Percentiles rank a stretch among this genome's conserved stretches.
Evolutionary conservation across 35 echinoderm and acorn worm genomes (phyloP).

Genomic region (Nesometra sesokonis): DNA sequence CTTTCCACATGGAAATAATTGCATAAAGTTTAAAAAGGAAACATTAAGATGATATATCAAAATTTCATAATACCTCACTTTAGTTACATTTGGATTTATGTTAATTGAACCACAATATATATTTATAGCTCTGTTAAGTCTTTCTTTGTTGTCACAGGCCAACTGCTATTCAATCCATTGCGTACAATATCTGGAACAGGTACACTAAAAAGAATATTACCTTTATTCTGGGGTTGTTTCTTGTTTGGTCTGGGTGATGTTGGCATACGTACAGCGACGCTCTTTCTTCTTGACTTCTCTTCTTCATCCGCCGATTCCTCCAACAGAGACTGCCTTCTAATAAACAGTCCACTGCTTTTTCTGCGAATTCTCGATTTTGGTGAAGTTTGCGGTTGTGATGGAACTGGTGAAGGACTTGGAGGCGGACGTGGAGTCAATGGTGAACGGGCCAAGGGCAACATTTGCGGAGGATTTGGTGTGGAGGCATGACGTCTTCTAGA

Average conservation of each 20-base stretch:
- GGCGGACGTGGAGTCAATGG: background rate
- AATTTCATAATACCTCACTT: too few relatives aligned
- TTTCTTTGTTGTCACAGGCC: too few relatives aligned
- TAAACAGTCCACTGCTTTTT: conserved; percentile 6
- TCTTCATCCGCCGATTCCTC: background rate
- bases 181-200: background rate
- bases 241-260: background rate
- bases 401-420: background rate
- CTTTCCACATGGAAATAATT: too few relatives aligned
- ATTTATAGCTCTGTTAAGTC: too few relatives aligned
- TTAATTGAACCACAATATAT: too few relatives aligned
- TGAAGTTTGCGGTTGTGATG: background rate
- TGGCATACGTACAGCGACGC: conserved; percentile 33
- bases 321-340: background rate
- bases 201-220: background rate
- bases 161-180: background rate
- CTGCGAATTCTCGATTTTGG: background rate
- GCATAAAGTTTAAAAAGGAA: too few relatives aligned
- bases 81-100: too few relatives aligned
- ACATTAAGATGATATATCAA: too few relatives aligned
- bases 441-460: background rate
- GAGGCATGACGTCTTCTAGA: background rate
- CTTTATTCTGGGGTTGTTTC: background rate
- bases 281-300: conserved; percentile 4
- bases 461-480: background rate